Evolutionary conservation across 2,888 invertebrate genomes (phyloP).

Genomic region (Rhorus exstirpatorius): DNA sequence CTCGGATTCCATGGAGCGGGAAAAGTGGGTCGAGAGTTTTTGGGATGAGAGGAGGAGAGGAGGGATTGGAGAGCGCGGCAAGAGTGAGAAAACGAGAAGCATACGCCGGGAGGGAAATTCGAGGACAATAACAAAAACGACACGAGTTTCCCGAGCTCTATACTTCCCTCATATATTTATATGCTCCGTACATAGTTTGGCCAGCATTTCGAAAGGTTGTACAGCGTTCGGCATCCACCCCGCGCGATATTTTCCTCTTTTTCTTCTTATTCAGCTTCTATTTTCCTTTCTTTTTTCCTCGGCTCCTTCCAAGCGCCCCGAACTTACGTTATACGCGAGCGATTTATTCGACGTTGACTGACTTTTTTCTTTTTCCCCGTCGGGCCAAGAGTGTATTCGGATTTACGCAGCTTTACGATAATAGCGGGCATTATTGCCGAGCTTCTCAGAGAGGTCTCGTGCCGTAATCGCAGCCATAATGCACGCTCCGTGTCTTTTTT

Average conservation of each 20-base stretch:
- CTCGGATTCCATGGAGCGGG: constrained; percentile 21
- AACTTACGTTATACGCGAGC: constrained; percentile 67
- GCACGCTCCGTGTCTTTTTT: too few relatives aligned
- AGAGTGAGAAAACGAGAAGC: constrained; percentile 63
- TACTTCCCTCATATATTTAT: constrained; percentile 25
- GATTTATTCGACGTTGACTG: constrained; percentile 66
- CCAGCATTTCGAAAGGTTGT: constrained; percentile 58
- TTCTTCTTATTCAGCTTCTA: not conserved
- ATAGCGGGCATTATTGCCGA: too few relatives aligned
- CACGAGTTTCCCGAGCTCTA: constrained; percentile 14
- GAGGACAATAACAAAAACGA: constrained; percentile 64
- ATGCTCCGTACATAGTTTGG: constrained; percentile 38
- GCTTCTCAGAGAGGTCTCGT: too few relatives aligned
- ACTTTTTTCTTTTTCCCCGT: not conserved
- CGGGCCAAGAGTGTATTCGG: not conserved
- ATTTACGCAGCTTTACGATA: too few relatives aligned
- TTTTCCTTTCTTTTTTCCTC: not conserved
- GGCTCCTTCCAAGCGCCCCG: constrained; percentile 17
- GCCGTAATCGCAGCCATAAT: too few relatives aligned
- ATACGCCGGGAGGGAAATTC: constrained; percentile 60
- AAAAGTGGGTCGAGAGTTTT: constrained; percentile 67
- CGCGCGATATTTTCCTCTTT: constrained; percentile 32
- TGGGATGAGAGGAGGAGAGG: constrained; percentile 61
- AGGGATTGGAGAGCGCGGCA: constrained; percentile 22
- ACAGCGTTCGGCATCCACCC: constrained; percentile 71